phyloP scores from a whole-genome alignment of 2,888 invertebrate genomes.

The Alloscopus bannaensis region DNA sequence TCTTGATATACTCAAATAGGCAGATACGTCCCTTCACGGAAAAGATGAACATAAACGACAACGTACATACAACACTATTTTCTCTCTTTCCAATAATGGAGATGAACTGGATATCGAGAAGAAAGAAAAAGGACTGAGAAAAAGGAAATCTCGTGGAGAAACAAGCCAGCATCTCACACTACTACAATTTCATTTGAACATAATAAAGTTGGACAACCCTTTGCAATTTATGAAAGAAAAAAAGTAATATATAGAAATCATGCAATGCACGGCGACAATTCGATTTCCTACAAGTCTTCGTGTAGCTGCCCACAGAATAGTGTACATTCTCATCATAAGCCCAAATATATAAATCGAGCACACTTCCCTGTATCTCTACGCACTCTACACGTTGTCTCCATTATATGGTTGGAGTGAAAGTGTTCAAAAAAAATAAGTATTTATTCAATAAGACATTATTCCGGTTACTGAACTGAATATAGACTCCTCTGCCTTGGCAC shows the following conservation, averaged over 20 bases:
- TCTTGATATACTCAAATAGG: not conserved
- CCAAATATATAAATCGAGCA: not conserved
- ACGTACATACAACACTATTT: not conserved
- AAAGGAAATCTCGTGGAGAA: constrained; percentile 22
- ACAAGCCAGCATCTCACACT: not conserved
- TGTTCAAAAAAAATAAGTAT: constrained; percentile 4
- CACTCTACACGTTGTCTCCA: not conserved
- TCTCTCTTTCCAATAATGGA: not conserved
- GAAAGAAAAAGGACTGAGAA: not conserved
- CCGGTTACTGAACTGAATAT: constrained; percentile 22
- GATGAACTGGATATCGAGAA: constrained; percentile 17
- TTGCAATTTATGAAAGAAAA: not conserved
- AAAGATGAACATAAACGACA: constrained; percentile 9
- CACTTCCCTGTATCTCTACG: not conserved
- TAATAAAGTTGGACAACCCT: not conserved
- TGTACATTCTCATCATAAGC: not conserved
- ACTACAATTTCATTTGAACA: not conserved
- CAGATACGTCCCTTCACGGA: not conserved
- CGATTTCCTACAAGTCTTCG: constrained; percentile 35
- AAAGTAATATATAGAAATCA: constrained; percentile 24
- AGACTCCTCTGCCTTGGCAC: constrained; percentile 18
- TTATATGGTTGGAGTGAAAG: not conserved
- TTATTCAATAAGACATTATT: constrained; percentile 32
- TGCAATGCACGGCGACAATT: constrained; percentile 28
- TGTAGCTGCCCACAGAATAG: too few species aligned